Conservation (phyloP, 2,113 vertebrate species). For the Rhinolophus sinicus region DNA sequence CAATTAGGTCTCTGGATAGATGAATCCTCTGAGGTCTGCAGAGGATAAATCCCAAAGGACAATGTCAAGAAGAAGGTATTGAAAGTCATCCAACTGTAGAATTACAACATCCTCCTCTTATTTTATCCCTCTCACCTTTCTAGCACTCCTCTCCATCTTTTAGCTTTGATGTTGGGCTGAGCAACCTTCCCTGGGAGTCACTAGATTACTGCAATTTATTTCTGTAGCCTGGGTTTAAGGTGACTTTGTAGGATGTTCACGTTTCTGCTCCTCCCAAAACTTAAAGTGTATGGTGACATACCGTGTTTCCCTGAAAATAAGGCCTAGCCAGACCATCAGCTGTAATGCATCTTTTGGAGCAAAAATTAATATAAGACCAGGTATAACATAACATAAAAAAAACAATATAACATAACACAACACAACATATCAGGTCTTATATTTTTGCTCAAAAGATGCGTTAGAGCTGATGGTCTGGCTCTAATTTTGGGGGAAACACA, state of each 20-base stretch:
- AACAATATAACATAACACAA: too few species aligned
- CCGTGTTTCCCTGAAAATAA: too few species aligned
- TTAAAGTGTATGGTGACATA: background rate
- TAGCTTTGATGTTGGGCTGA: background rate
- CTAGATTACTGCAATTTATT: background rate
- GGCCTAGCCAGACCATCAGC: too few species aligned
- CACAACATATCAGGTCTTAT: too few species aligned
- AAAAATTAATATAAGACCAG: too few species aligned
- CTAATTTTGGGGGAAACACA: too few species aligned
- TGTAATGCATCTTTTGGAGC: too few species aligned
- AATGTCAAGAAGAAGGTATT: background rate
- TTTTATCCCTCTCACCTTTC: background rate
- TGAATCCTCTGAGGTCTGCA: background rate
- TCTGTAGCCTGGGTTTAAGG: background rate
- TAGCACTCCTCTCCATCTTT: background rate
- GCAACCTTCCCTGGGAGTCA: background rate
- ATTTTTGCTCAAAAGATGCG: too few species aligned
- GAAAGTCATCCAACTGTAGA: background rate
- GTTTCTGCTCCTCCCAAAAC: background rate
- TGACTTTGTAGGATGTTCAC: background rate
- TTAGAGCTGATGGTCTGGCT: too few species aligned
- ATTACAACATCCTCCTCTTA: background rate
- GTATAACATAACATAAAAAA: too few species aligned
- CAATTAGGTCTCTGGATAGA: background rate
- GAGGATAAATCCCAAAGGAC: conserved; percentile 8